Evolutionary conservation across 2,113 vertebrate genomes (phyloP).

Genomic region (Mastomys coucha): DNA sequence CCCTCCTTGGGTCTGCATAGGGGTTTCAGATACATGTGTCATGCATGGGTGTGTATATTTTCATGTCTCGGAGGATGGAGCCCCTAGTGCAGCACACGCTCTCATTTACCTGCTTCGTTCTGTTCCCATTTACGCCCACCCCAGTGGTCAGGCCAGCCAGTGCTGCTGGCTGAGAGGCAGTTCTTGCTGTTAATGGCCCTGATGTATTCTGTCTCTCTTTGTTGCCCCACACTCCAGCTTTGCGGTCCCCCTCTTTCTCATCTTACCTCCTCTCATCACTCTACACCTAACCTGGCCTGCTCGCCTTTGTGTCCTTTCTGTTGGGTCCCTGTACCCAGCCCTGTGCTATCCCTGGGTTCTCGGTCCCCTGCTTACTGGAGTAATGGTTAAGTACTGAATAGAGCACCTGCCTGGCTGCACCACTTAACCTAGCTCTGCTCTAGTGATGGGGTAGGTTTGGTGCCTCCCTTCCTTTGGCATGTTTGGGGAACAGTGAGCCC

Average conservation of each 20-base stretch:
- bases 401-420: background rate
- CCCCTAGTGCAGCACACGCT: background rate
- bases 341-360: background rate
- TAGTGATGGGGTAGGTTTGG: background rate
- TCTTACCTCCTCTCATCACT: background rate
- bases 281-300: background rate
- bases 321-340: background rate
- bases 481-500: background rate
- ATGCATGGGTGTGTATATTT: background rate
- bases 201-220: background rate
- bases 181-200: background rate
- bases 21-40: background rate
- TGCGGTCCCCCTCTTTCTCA: background rate
- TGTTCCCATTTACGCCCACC: slow-evolving; percentile 48
- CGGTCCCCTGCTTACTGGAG: background rate
- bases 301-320: background rate
- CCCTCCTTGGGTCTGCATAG: background rate
- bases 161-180: background rate
- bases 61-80: slow-evolving; percentile 23
- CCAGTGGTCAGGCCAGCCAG: background rate
- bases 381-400: background rate
- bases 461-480: slow-evolving; percentile 59
- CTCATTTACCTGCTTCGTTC: slow-evolving; percentile 65
- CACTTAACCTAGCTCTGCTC: background rate
- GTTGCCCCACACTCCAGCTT: background rate